Base-by-base conservation (phyloP, 2,888 invertebrate genomes). In the Ctena decussata region DNA sequence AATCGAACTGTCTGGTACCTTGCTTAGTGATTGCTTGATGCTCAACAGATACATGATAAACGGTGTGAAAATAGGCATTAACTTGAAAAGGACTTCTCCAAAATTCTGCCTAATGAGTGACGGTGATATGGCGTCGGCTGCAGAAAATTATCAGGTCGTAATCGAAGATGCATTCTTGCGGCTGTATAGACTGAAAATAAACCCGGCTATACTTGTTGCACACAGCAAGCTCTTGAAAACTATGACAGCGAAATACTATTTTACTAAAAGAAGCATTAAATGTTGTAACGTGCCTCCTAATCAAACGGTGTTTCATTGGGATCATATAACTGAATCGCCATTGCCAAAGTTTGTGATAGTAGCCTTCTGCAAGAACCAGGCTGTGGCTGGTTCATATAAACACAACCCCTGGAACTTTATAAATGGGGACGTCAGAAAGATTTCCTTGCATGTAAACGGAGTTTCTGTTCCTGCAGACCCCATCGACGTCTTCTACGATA, bases 101-200 rank as follows among this genome's bases (percentile, higher is more conserved):
- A 41, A 46, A 41, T 77, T 77, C 69, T 77, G 77, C 27, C 77
- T 77, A 0, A 69, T 77, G 27, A 46, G 77, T 70, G 69, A 41
- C 27, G 35, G 21, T 18, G 65, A 65, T 18, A 35, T 30, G 65
- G 65, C 35, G 18, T 32, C 65, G 35, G 72, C 72, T 27, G 39
- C 72, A 1, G 72, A 72, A 41, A 72, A 44, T n/a, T 77, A 77
- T 46, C 77, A 69, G 18, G 69, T 77, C 11, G 46, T 46, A 44
- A 77, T 77, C 44, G 77, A 77, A 46, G 77, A 77, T 18, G 77
- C 77, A 5, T 77, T 46, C 44, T 44, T 77, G 11, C n/a, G 77
- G 18, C 69, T 77, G n/a, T 27, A 46, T 27, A 41, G 60, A 35
- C 65, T 77, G 1, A 77, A 77, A 46, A 30, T 77, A 0, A 70